A percentile compares a stretch with the other conserved stretches of the same genome.
Conservation (phyloP, 2,888 invertebrate species). For the Serrognathus titanus region DNA sequence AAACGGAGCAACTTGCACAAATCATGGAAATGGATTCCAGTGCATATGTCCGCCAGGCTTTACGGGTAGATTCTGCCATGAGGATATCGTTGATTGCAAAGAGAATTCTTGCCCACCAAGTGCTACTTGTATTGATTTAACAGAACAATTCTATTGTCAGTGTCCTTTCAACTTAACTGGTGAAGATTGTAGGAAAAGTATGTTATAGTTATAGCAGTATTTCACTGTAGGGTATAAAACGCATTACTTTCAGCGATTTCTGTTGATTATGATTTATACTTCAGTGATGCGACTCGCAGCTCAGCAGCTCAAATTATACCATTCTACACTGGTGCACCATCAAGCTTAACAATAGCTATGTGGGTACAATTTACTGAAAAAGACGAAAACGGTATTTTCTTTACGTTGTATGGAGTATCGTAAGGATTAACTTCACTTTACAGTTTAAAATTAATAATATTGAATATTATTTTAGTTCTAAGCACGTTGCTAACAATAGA, state of each 20-base stretch:
- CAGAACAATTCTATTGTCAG: constrained; percentile 89
- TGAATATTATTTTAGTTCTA: constrained; percentile 56
- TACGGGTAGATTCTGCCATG: constrained; percentile 78
- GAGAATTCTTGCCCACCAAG: constrained; percentile 93
- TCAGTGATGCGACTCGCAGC: constrained; percentile 85
- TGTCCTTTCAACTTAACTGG: constrained; percentile 97
- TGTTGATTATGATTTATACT: constrained; percentile 96
- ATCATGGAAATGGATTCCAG: constrained; percentile 79
- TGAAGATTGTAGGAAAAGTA: constrained; percentile 93
- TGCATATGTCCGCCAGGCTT: constrained; percentile 83
- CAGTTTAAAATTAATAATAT: neutral
- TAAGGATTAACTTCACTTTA: constrained; percentile 42
- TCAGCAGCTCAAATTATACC: constrained; percentile 92
- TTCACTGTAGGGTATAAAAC: constrained; percentile 5
- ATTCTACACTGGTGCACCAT: constrained; percentile 73
- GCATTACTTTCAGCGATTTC: constrained; percentile 70
- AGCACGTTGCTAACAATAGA: constrained; percentile 73
- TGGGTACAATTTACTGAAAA: constrained; percentile 95
- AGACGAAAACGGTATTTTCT: constrained; percentile 91
- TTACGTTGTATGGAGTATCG: constrained; percentile 88
- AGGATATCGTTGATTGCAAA: constrained; percentile 87
- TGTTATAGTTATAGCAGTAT: constrained; percentile 37
- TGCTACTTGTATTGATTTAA: constrained; percentile 87
- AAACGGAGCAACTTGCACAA: constrained; percentile 89
- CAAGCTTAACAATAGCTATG: constrained; percentile 84